A percentile compares a stretch with the other conserved stretches of the same genome.
Conservation (phyloP, 1,140 invertebrate genomes). For the Melanaphis sacchari region DNA sequence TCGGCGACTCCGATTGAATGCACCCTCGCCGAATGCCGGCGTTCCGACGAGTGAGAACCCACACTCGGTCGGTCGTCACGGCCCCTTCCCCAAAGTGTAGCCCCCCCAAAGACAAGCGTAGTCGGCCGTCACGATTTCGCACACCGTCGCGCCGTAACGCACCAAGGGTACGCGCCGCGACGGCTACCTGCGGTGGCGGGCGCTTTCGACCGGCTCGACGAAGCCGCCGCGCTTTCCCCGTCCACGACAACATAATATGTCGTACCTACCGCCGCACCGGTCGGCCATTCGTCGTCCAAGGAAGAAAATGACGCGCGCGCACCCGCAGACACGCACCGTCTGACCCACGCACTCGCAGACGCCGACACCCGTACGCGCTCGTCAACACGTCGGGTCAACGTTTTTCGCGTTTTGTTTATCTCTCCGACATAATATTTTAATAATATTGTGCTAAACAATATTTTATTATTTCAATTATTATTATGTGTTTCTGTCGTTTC, state of each 20-base stretch:
- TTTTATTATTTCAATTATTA: not conserved
- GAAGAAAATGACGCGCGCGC: not conserved
- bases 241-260: not conserved
- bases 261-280: too few relatives aligned
- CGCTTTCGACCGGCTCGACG: not conserved
- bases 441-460: not conserved
- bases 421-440: not conserved
- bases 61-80: not conserved
- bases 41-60: too few relatives aligned
- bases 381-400: conserved; percentile 46
- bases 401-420: conserved; percentile 51
- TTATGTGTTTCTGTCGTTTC: not conserved
- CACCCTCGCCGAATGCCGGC: not conserved
- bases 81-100: too few relatives aligned
- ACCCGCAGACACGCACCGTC: not conserved
- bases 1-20: not conserved
- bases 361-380: not conserved
- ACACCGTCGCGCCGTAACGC: not conserved
- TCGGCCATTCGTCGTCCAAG: not conserved
- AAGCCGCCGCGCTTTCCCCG: not conserved
- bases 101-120: not conserved
- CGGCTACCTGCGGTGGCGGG: too few relatives aligned
- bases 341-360: not conserved
- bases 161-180: too few relatives aligned
- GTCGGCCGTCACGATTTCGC: not conserved